A percentile compares a stretch with the other conserved stretches of the same genome.
Evolutionary conservation across 2,888 invertebrate species (phyloP).

Genomic region (Andrena marginata): DNA sequence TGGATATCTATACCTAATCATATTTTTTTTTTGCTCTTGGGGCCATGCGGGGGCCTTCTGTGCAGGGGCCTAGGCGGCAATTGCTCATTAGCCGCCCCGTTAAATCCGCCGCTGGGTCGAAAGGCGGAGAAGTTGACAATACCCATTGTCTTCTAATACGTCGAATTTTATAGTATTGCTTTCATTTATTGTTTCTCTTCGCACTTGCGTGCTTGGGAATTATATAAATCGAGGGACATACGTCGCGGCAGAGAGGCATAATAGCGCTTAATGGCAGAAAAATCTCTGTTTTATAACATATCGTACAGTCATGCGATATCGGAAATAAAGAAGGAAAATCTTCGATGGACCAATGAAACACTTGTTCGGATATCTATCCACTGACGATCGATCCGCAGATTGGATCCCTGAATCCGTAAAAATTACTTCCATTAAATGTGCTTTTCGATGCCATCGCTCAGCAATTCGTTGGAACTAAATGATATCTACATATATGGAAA

Average conservation of each 20-base stretch:
- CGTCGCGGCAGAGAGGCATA: not conserved
- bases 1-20: no score
- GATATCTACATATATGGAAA: not conserved
- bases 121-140: no score
- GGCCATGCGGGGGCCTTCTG: no score
- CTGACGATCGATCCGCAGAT: not conserved
- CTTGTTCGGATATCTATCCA: not conserved
- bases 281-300: conserved; percentile 16
- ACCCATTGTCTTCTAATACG: no score
- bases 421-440: conserved; percentile 4
- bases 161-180: no score
- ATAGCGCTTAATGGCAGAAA: not conserved
- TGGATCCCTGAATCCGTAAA: not conserved
- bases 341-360: conserved; percentile 28
- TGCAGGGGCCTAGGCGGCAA: no score
- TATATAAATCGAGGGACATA: conserved; percentile 14
- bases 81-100: no score
- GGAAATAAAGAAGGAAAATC: not conserved
- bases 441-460: not conserved
- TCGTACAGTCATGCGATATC: conserved; percentile 17
- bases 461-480: not conserved
- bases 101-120: no score
- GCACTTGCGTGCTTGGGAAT: not conserved
- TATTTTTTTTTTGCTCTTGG: no score
- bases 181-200: not conserved